Conservation (phyloP, 2,797 vertebrate species). For the Anguilla obscura region DNA sequence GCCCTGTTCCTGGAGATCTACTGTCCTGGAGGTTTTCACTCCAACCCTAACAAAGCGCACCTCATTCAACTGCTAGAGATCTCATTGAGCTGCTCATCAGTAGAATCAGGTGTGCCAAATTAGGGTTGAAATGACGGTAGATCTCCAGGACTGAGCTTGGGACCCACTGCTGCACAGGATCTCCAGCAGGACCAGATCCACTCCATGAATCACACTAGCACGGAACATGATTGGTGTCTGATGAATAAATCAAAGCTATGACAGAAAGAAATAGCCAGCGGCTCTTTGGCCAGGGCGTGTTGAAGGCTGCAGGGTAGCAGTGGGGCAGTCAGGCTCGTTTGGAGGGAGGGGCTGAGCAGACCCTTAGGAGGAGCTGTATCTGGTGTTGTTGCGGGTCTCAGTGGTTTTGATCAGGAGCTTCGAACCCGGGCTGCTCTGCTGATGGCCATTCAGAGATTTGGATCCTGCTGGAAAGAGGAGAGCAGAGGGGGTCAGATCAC, state of each 20-base stretch:
- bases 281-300: neutral
- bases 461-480: slow-evolving; percentile 44
- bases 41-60: no score
- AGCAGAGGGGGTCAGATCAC: neutral
- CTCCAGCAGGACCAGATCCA: neutral
- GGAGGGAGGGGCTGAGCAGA: neutral
- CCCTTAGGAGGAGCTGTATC: slow-evolving; percentile 62
- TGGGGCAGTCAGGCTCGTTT: neutral
- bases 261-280: neutral
- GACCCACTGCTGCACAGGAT: neutral
- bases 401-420: slow-evolving; percentile 69
- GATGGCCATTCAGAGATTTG: slow-evolving; percentile 57
- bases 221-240: neutral
- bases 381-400: slow-evolving; percentile 62
- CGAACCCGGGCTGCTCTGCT: slow-evolving; percentile 51
- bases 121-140: no score
- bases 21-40: no score
- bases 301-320: neutral
- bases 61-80: no score
- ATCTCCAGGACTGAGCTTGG: no score
- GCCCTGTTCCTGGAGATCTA: no score
- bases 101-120: no score
- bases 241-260: neutral
- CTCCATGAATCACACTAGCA: neutral
- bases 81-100: no score